Evolutionary conservation across 30 jellyfish, hydroid and myxozoan species (phyloP).

Genomic region (Aurelia sp.): DNA sequence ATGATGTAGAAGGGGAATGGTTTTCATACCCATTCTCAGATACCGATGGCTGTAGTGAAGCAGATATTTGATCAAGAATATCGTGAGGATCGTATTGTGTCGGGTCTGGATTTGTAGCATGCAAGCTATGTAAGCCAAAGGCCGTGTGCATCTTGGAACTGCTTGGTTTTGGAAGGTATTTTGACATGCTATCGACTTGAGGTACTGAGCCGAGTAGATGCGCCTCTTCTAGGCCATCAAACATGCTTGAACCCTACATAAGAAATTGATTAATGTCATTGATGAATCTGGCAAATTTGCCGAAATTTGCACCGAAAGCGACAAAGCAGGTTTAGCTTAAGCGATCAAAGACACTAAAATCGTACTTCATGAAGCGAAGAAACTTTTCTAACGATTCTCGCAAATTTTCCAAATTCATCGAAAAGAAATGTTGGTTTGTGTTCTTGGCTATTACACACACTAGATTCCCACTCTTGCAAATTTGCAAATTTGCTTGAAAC

Average conservation of each 20-base stretch:
- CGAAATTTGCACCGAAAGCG: no score
- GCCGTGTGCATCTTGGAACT: constrained; percentile 96
- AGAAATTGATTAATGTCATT: no score
- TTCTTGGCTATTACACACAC: no score
- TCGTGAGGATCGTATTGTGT: constrained; percentile 99
- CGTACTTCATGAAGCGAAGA: no score
- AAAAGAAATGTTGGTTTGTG: no score
- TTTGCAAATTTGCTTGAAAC: no score
- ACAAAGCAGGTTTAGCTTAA: no score
- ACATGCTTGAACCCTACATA: constrained; percentile 91
- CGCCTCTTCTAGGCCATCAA: constrained; percentile 93
- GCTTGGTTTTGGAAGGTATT: constrained; percentile 93
- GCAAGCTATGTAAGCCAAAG: constrained; percentile 93
- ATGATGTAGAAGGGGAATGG: constrained; percentile 84
- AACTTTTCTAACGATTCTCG: no score
- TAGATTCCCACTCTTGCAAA: no score
- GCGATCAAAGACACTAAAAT: no score
- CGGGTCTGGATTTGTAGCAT: constrained; percentile 98
- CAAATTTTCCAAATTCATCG: no score
- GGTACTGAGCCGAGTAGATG: constrained; percentile 91
- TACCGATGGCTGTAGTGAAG: constrained; percentile 89
- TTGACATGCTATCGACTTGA: constrained; percentile 93
- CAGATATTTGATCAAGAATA: constrained; percentile 96
- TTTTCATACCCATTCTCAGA: constrained; percentile 91
- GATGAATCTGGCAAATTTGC: no score